Base-by-base conservation (phyloP, 2,888 invertebrate genomes). In the Acleris cristana region DNA sequence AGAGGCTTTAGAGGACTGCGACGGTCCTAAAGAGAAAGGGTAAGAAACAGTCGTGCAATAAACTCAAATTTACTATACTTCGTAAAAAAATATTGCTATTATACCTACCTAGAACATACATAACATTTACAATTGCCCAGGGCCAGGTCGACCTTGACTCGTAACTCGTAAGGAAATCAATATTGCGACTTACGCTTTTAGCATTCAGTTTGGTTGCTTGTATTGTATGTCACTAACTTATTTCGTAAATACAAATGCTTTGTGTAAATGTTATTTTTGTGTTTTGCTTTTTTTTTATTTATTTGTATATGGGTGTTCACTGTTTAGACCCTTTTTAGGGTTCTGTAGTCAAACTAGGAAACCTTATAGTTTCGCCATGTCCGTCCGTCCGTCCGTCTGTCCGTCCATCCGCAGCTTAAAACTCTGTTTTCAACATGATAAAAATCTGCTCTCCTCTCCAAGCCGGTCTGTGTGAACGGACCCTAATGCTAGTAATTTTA, bases 1-100 rank as follows among this genome's bases (percentile, higher is more conserved):
- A 62, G 86, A 86, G 66, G 80, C 79, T 34, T 80, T 83, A 7
- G 83, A 83, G 44, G 74, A 82, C 56, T 60, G 77, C 16, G 83
- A 84, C 72, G 79, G 76, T 71, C 66, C 71, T 49, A 71, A 48
- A 56, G 73, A 64, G 55, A 80, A 83, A 74, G 83, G 81, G 90
- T 88, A 74, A 70, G 69, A 63, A 56, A 40, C 30, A 23, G 23
- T 26, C 6, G 6, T 6, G 6, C 26, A 62, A 40, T 55, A 3
- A 60, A 21, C 23, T 12, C 16, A 12, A 56, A 23, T 44, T 10
- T 23, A 21, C n/a, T 1, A 44, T 44, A 12, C 23, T 19, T 4
- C 40, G 7, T 30, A 2, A 49, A 55, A 34, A 64, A 12, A 14
- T 1, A 14, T 7, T 4, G 16, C 18, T n/a, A n/a, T 12, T 45